Percentiles rank a stretch among this genome's conserved stretches.
These are phyloP conservation scores for Catharus bicknelli DNA, from an alignment of 2,113 vertebrate genomes.

Conservation along the genomic window DNA sequence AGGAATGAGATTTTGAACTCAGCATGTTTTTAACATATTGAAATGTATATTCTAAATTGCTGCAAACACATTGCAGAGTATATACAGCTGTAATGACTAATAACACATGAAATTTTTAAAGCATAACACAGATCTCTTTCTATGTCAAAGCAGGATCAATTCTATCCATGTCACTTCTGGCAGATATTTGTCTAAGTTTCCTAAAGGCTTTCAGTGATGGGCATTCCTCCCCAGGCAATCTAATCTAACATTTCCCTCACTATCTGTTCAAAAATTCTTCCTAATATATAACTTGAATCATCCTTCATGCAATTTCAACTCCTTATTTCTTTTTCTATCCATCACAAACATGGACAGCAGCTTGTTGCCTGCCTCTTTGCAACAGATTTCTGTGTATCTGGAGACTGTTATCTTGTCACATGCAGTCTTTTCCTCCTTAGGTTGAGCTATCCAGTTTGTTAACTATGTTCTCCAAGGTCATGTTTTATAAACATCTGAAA, in stretches of 20 bases:
- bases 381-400: not conserved
- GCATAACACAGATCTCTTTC: slow-evolving; percentile 20
- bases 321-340: slow-evolving; percentile 17
- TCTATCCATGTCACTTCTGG: slow-evolving; percentile 17
- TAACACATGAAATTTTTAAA: not conserved
- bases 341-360: not conserved
- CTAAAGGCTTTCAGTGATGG: slow-evolving; percentile 23
- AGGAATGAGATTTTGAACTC: slow-evolving; percentile 16
- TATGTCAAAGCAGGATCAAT: slow-evolving; percentile 20
- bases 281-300: slow-evolving; percentile 8
- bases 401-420: slow-evolving; percentile 51
- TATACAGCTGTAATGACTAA: slow-evolving; percentile 9
- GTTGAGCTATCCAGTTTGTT: slow-evolving; percentile 3
- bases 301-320: slow-evolving; percentile 1
- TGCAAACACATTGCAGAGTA: not conserved
- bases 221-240: slow-evolving; percentile 1
- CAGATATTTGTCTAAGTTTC: slow-evolving; percentile 46
- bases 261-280: not conserved
- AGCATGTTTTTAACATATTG: not conserved
- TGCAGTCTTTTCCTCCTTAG: not conserved
- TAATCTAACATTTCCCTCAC: not conserved
- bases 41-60: not conserved
- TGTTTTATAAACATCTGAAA: slow-evolving; percentile 41
- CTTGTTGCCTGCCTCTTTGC: not conserved
- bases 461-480: not conserved